Base-by-base conservation (phyloP, 2,113 vertebrate species). In the Callaeas wilsoni region DNA sequence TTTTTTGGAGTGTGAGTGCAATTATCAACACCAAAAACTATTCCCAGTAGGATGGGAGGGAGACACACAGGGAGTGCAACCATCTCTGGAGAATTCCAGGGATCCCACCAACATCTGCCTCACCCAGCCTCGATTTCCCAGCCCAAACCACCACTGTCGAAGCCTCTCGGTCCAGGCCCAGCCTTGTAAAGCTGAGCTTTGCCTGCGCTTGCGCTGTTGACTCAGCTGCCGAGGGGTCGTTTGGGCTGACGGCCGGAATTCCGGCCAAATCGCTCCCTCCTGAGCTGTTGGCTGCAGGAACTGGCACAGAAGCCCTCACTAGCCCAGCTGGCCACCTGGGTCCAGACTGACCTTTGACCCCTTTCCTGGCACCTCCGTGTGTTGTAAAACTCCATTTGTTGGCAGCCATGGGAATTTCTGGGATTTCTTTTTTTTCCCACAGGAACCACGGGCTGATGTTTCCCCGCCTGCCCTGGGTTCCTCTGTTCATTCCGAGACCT, bases 291-390 rank as follows among this genome's bases (percentile, higher is more conserved):
- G 55, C 91, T 42, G 21, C 68, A 70, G 77, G 55, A 89, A 4
- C 64, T 89, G 93, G 80, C 69, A 55, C 47, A 6, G 57, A 9
- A 56, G 9, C 11, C 73, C 47, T 47, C 57, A 10, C 73, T 75
- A 87, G 93, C 95, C 93, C 91, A 71, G 47, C 3, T 89, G 92
- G 64, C 96, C 90, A 71, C 88, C 81, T 94, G 95, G 78, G 79
- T 52, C 29, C 77, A 60, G 52, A 9, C 19, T 60, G 81, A 71
- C 16, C 52, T 70, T 57, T 1, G 2, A 89, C 30, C 52, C 64
- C 56, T 71, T 68, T 53, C 37, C 87, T 87, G 92, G 89, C 80
- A 55, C 4, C 0, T 22, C 37, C 30, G 32, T 44, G 18, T 2
- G 16, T 21, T 81, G 87, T 79, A 79, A 89, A 96, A 73, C 12